These are phyloP conservation scores for Steinernema carpocapsae DNA, from an alignment of 2,888 invertebrate genomes.

Conservation along the genomic window DNA sequence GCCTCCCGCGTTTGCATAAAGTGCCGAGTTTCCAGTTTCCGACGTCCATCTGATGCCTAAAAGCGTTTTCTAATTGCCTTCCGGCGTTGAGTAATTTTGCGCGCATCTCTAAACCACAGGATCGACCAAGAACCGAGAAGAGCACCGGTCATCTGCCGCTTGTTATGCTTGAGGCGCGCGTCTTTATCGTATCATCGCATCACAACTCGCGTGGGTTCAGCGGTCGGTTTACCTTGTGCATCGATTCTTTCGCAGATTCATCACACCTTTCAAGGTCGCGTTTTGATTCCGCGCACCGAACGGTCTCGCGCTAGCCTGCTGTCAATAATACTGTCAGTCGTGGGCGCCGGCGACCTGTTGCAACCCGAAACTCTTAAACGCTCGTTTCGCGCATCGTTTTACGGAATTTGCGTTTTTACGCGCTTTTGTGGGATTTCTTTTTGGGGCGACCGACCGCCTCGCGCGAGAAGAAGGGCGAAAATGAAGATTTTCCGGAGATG, in stretches of 20 bases:
- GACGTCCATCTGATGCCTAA: background rate
- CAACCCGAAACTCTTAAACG: constrained; percentile 23
- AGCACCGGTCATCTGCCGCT: constrained; percentile 22
- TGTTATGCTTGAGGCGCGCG: constrained; percentile 9
- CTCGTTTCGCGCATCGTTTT: constrained; percentile 19
- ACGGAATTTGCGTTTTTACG: background rate
- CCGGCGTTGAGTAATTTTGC: background rate
- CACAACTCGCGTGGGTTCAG: constrained; percentile 1
- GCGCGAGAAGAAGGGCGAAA: too few species aligned
- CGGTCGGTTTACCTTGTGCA: constrained; percentile 14
- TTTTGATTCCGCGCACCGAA: background rate
- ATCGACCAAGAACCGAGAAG: background rate
- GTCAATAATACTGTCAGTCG: background rate
- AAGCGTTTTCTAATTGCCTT: constrained; percentile 26
- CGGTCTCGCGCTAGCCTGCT: background rate
- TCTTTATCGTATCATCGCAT: constrained; percentile 30
- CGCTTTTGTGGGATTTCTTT: constrained; percentile 5
- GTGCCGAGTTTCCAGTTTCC: constrained; percentile 18
- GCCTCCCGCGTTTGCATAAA: constrained; percentile 19
- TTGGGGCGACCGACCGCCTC: background rate
- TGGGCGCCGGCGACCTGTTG: constrained; percentile 14
- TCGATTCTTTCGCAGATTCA: background rate
- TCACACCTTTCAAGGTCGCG: constrained; percentile 34
- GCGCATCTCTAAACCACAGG: too few species aligned
- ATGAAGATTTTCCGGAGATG: too few species aligned